These are phyloP conservation scores for Cylas formicarius DNA, from an alignment of 1,140 invertebrate species.

Conservation along the genomic window DNA sequence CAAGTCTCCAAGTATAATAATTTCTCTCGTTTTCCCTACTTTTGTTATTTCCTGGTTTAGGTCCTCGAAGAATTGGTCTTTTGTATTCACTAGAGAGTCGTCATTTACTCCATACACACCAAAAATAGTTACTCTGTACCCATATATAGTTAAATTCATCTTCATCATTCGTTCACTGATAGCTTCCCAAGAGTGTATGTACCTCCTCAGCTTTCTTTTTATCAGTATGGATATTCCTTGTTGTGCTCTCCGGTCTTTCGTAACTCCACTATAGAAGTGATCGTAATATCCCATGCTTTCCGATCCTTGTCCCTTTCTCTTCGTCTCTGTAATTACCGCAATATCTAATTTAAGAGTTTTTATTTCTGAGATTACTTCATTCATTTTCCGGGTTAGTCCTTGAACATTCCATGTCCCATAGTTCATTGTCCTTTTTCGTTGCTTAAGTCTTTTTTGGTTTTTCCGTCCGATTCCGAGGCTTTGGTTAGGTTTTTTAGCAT, in stretches of 20 bases:
- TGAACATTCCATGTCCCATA: slow-evolving; percentile 6
- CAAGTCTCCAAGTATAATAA: too few species aligned
- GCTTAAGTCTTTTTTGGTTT: slow-evolving; percentile 1
- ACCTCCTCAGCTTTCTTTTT: too few species aligned
- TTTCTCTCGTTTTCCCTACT: too few species aligned
- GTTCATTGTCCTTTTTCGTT: slow-evolving; percentile 9
- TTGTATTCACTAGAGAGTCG: too few species aligned
- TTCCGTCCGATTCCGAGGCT: too few species aligned
- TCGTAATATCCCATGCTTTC: slow-evolving; percentile 12
- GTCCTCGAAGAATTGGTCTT: too few species aligned
- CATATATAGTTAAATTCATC: too few species aligned
- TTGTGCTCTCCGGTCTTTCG: slow-evolving; percentile 7
- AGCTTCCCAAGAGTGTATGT: too few species aligned
- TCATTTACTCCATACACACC: too few species aligned
- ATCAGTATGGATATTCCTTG: slow-evolving; percentile 12
- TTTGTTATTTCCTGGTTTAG: too few species aligned
- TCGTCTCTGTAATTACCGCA: slow-evolving; percentile 2
- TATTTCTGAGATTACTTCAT: slow-evolving; percentile 5
- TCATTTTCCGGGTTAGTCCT: not conserved
- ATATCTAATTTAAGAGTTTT: not conserved
- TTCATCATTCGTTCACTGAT: too few species aligned
- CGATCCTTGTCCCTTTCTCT: slow-evolving; percentile 12
- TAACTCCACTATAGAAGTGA: slow-evolving; percentile 14
- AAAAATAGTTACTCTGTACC: too few species aligned
- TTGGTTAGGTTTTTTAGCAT: slow-evolving; percentile 6